These are phyloP conservation scores for Eueides isabella DNA, from an alignment of 1,140 invertebrate species.

Conservation along the genomic window DNA sequence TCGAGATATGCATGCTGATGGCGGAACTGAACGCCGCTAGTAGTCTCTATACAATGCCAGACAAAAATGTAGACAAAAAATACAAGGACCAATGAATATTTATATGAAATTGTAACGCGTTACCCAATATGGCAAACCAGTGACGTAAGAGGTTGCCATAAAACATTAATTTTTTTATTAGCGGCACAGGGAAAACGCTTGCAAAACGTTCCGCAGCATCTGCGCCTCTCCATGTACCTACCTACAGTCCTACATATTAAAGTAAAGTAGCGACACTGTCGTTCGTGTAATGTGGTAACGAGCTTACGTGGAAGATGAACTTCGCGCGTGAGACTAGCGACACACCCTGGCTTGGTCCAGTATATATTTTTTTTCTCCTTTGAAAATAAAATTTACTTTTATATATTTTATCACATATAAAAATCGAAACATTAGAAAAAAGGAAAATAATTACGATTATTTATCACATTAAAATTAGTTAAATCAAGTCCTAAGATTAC, in stretches of 20 bases:
- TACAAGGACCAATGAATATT: not conserved
- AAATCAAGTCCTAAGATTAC: too few relatives aligned
- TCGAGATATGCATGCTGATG: too few relatives aligned
- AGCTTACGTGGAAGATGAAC: not conserved
- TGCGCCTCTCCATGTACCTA: not conserved
- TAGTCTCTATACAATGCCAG: too few relatives aligned
- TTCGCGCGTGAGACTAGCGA: not conserved
- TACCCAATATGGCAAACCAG: not conserved
- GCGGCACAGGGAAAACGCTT: not conserved
- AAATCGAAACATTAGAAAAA: too few relatives aligned
- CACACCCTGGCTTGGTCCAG: not conserved
- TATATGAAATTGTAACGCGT: too few relatives aligned
- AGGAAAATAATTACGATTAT: too few relatives aligned
- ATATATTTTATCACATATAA: too few relatives aligned
- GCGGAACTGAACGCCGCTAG: too few relatives aligned
- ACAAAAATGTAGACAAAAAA: not conserved
- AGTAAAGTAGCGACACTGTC: not conserved
- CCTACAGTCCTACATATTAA: not conserved
- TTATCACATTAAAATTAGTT: too few relatives aligned
- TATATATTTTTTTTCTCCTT: too few relatives aligned
- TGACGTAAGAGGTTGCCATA: constrained; percentile 5
- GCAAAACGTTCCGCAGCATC: not conserved
- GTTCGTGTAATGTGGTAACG: not conserved
- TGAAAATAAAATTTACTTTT: too few relatives aligned
- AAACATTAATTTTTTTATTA: constrained; percentile 7